Conservation (phyloP, 2,888 invertebrate genomes). For the Andrena dorsata region DNA sequence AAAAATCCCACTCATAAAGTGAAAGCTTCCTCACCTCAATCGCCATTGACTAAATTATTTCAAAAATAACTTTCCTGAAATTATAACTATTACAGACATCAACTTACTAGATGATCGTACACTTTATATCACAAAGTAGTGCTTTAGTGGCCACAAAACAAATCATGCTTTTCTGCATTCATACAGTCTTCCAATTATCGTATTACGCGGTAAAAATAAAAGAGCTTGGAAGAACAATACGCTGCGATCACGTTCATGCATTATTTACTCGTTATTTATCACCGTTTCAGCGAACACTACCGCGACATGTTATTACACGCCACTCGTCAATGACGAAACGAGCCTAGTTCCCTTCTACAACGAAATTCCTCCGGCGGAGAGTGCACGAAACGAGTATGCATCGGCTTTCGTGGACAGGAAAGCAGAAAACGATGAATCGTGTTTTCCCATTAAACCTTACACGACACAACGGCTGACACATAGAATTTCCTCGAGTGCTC, state of each 20-base stretch:
- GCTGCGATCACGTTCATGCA: background rate
- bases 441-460: background rate
- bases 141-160: background rate
- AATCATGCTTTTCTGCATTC: background rate
- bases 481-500: background rate
- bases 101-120: too few relatives aligned
- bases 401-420: background rate
- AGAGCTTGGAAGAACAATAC: background rate
- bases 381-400: background rate
- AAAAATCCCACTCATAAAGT: too few relatives aligned
- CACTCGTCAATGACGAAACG: slow-evolving; percentile 8
- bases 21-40: too few relatives aligned
- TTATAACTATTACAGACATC: too few relatives aligned
- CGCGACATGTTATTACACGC: background rate
- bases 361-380: background rate
- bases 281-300: background rate
- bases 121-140: background rate
- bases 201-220: background rate
- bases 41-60: too few relatives aligned
- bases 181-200: background rate
- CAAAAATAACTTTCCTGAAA: too few relatives aligned
- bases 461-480: background rate
- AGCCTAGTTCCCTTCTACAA: background rate
- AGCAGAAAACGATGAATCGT: slow-evolving; percentile 4
- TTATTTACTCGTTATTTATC: slow-evolving; percentile 4